phyloP scores from a whole-genome alignment of 2,888 invertebrate genomes.

The Punctoribates punctum region DNA sequence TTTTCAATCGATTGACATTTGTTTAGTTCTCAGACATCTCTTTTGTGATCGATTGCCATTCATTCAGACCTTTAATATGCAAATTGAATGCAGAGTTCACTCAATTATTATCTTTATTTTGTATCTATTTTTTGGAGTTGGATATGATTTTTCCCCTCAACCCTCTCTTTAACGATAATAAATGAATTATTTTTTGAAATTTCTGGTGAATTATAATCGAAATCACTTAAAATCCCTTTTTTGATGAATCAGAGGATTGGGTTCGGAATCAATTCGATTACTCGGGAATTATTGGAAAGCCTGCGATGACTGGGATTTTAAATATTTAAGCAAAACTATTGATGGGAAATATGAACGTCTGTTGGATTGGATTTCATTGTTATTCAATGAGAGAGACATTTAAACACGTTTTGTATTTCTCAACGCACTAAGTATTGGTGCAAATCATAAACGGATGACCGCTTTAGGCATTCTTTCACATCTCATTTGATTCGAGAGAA shows the following conservation, averaged over 20 bases:
- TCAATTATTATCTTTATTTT: background rate
- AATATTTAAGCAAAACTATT: background rate
- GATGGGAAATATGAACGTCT: constrained; percentile 12
- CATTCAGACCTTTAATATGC: background rate
- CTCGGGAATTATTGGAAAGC: background rate
- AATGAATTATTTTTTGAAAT: too few species aligned
- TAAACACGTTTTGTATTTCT: constrained; percentile 28
- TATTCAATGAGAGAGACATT: constrained; percentile 16
- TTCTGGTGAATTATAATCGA: too few species aligned
- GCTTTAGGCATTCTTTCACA: constrained; percentile 24
- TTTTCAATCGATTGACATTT: constrained; percentile 1
- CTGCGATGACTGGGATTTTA: background rate
- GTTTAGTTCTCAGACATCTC: background rate
- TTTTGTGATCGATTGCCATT: background rate
- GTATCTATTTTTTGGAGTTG: background rate
- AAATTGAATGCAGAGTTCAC: background rate
- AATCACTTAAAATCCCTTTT: background rate
- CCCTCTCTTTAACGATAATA: too few species aligned
- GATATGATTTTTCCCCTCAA: too few species aligned
- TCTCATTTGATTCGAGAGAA: constrained; percentile 25
- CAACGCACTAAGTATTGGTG: background rate
- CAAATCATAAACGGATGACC: background rate
- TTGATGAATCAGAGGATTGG: background rate
- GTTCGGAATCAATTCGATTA: too few species aligned
- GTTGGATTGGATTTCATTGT: constrained; percentile 20